phyloP scores from a whole-genome alignment of 2,113 vertebrate genomes.

The Bujurquina vittata region DNA sequence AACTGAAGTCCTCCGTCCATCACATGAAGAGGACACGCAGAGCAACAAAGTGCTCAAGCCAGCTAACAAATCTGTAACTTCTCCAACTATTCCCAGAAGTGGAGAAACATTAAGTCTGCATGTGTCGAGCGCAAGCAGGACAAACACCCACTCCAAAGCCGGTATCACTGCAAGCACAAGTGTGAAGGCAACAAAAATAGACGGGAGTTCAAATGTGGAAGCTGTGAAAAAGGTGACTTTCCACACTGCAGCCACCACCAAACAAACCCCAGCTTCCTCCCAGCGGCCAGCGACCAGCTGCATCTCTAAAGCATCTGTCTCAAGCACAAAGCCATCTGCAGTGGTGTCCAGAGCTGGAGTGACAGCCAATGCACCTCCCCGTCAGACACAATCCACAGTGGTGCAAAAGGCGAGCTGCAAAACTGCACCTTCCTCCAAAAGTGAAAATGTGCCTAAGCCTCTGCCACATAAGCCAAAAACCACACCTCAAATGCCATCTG shows the following conservation, averaged over 20 bases:
- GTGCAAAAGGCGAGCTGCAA: neutral
- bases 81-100: neutral
- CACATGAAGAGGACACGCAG: neutral
- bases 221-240: neutral
- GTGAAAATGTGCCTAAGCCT: neutral
- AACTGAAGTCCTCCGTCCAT: neutral
- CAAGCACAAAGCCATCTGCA: neutral
- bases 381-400: neutral
- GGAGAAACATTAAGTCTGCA: neutral
- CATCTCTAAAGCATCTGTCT: neutral
- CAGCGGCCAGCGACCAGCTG: neutral
- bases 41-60: neutral
- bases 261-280: neutral
- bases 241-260: neutral
- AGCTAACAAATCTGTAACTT: neutral
- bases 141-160: neutral
- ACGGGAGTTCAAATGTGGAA: neutral
- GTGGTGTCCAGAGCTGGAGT: neutral
- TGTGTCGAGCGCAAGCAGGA: neutral
- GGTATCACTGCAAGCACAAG: neutral
- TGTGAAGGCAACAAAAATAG: neutral
- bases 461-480: neutral
- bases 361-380: rapidly evolving
- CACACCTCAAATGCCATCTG: neutral
- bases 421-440: neutral